A percentile compares a stretch with the other conserved stretches of the same genome.
Evolutionary conservation across 1,140 invertebrate genomes (phyloP).

Genomic region (Pseudachorutes palmiensis): DNA sequence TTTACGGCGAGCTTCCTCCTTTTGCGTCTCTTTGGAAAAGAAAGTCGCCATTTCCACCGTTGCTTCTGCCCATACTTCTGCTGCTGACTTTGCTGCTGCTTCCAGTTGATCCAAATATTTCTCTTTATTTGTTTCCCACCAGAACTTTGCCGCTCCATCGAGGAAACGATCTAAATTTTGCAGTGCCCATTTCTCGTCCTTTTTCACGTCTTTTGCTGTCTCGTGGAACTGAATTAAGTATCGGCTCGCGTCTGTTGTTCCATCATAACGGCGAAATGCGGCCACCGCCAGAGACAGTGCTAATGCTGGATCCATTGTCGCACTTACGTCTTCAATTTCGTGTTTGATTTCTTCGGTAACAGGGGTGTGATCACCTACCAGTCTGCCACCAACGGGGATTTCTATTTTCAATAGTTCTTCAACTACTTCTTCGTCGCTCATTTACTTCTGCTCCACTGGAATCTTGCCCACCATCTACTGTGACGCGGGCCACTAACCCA

Average conservation of each 20-base stretch:
- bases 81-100: no score
- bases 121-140: not conserved
- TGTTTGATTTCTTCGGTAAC: no score
- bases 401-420: no score
- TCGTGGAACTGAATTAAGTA: not conserved
- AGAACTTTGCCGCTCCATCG: not conserved
- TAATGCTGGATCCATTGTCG: no score
- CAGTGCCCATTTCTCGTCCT: not conserved
- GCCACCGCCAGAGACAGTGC: not conserved
- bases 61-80: not conserved
- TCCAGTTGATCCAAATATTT: not conserved
- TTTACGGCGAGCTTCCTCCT: not conserved
- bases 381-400: no score
- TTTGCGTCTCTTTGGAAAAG: not conserved
- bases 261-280: not conserved
- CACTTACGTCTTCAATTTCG: no score
- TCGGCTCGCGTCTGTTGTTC: not conserved
- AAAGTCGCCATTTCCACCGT: not conserved
- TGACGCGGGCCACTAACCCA: no score
- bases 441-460: no score
- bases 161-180: slow-evolving; percentile 9
- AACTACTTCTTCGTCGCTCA: no score
- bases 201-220: not conserved
- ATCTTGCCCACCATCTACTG: no score
- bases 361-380: no score